Evolutionary conservation across 64 coral and sea anemone species (phyloP), one percentile per base, ranked within the genome.

Genomic region (Catalaphyllia jardinei): DNA sequence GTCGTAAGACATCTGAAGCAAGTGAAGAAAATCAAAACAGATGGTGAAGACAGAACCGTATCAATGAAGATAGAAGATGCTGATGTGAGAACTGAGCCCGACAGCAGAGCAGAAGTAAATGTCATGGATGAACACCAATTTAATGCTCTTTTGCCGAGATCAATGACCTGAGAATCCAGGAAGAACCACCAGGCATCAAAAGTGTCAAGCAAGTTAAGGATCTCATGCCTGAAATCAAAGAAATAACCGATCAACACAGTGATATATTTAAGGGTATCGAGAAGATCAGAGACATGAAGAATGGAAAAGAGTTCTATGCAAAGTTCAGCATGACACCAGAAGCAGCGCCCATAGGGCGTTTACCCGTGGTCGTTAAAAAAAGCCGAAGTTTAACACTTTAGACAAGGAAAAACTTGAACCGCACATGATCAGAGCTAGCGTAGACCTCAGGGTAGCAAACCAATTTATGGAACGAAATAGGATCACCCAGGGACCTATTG

Each of bases 121-220:
- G 52, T 79, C 30, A 65, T 80, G 31, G 90, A 92, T 72, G 82
- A 92, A 51, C 74, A 92, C 51, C 81, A 92, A n/a, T 92, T 78
- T 72, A 83, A 92, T 88, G 93, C n/a, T 74, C 74, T 50, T 67
- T 90, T 18, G 59, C 62, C 28, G 63, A 87, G 52, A 28, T 6
- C 52, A 89, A 89, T 77, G 76, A 76, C 28, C 64, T 94, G 31
- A 76, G 87, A 73, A 91, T 75, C 39, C 30, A 46, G 2, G 52
- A 29, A 67, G 76, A 72, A 42, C 73, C 12, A 75, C 42, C 54
- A 81, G 87, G 20, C 20, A 78, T 46, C 76, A 27, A 62, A 77
- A 93, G 38, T 62, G 85, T 12, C 54, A 57, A 57, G 54, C 10
- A 15, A 57, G 15, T 15, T 57, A 57, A 57, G 54, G 24, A 38